Base-by-base conservation (phyloP, 1,140 invertebrate species). In the Pseudomyrmex gracilis region DNA sequence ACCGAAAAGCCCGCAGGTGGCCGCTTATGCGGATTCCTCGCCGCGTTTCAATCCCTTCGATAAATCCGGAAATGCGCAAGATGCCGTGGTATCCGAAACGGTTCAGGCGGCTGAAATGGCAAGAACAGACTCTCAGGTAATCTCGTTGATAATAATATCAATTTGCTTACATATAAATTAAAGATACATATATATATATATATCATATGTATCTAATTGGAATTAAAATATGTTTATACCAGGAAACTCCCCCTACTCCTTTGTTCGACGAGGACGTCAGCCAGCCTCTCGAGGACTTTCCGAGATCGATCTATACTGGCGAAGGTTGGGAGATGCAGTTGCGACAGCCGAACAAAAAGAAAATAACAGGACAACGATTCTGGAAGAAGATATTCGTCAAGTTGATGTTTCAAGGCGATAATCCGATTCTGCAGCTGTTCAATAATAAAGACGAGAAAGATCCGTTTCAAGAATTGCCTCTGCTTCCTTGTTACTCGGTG, bases 321-420 rank as follows among this genome's bases (percentile, higher is more conserved):
- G 96, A 98, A n/a, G 98, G 98, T 22, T 99, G 99, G 98, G 98
- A 99, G 92, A 98, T 99, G 97, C 97, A 99, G 83, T 94, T 99
- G 45, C 95, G 99, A 15, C 98, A 99, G 91, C 99, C 99, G 5
- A 98, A 98, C 88, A 99, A 99, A 93, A 99, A 99, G 95, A 99
- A 99, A 93, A 98, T 99, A 76, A 99, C 99, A 0, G 98, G 98
- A 5, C 98, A 98, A 90, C 95, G 98, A 83, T 99, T 98, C 93
- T 99, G 99, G 99, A 99, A 99, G 94, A 99, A 99, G 92, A 97
- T 99, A 55, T 99, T 97, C 92, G 97, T 99, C 0, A 96, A 96
- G 70, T 89, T 99, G 24, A 96, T 96, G 1, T 95, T 96, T 85
- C 97, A 97, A 92, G 97, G 96, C 55, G 98, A 98, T 89, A 97